Evolutionary conservation across 1,140 invertebrate species (phyloP).

Genomic region (Ceratosolen solmsi): DNA sequence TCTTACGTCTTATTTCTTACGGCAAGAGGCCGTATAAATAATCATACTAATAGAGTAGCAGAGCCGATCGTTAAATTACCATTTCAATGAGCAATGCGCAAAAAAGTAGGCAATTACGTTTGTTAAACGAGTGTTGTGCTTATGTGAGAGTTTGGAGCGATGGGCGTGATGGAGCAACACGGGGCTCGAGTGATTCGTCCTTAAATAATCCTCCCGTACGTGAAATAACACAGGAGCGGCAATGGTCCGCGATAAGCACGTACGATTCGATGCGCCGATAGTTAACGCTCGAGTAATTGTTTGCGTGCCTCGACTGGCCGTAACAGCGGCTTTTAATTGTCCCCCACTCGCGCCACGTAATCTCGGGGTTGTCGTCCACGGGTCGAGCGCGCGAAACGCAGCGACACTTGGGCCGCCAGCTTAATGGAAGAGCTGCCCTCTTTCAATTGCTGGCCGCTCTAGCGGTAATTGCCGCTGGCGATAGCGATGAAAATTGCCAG

Average conservation of each 20-base stretch:
- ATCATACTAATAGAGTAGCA: no score
- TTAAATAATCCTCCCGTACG: background rate
- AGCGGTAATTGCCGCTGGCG: constrained; percentile 19
- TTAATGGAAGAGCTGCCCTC: constrained; percentile 44
- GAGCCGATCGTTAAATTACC: no score
- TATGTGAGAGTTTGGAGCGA: no score
- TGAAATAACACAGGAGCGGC: background rate
- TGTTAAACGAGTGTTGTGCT: no score
- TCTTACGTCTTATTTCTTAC: no score
- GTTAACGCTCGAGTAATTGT: background rate
- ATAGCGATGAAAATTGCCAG: constrained; percentile 37
- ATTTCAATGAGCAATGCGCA: no score
- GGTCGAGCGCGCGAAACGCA: background rate
- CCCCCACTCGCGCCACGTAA: background rate
- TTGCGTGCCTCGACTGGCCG: background rate
- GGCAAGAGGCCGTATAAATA: no score
- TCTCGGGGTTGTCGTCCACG: constrained; percentile 23
- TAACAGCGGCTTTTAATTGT: constrained; percentile 26
- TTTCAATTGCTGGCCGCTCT: constrained; percentile 35
- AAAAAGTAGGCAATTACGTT: no score
- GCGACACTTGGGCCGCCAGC: constrained; percentile 5
- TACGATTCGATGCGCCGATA: background rate
- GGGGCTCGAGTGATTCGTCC: background rate
- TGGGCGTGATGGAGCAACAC: no score
- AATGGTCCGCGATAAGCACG: background rate